Conservation (phyloP, 2,888 invertebrate genomes). For the Petrolisthes cinctipes region DNA sequence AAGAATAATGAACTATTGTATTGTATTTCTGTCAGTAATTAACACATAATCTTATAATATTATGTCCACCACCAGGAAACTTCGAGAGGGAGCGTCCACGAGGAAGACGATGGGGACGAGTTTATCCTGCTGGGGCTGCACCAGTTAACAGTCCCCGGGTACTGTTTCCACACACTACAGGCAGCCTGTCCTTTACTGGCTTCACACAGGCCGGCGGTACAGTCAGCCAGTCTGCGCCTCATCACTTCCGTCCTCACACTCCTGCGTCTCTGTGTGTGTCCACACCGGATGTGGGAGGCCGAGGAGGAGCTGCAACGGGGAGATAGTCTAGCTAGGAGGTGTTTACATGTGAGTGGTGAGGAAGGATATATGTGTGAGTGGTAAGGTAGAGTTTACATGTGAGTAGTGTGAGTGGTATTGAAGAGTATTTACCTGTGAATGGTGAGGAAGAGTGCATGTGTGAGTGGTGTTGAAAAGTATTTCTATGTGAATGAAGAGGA, state of each 20-base stretch:
- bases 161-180: constrained; percentile 35
- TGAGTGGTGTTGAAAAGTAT: too few species aligned
- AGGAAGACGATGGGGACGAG: constrained; percentile 52
- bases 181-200: constrained; percentile 30
- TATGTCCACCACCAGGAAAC: constrained; percentile 25
- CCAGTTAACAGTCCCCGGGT: constrained; percentile 41
- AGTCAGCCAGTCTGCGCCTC: constrained; percentile 39
- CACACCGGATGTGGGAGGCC: constrained; percentile 23
- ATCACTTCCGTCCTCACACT: constrained; percentile 24
- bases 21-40: too few species aligned
- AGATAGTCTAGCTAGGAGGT: too few species aligned
- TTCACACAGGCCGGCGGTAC: constrained; percentile 29
- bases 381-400: too few species aligned
- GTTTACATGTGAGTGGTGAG: too few species aligned
- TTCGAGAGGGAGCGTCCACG: constrained; percentile 33
- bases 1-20: too few species aligned
- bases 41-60: background rate
- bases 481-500: too few species aligned
- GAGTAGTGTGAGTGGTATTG: too few species aligned
- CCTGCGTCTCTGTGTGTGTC: constrained; percentile 15
- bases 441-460: too few species aligned
- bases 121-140: constrained; percentile 53
- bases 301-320: background rate
- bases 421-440: too few species aligned
- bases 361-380: too few species aligned